Percentiles rank a stretch among this genome's conserved stretches.
Conservation (phyloP, 2,113 vertebrate species). For the Pterocles burchelli region DNA sequence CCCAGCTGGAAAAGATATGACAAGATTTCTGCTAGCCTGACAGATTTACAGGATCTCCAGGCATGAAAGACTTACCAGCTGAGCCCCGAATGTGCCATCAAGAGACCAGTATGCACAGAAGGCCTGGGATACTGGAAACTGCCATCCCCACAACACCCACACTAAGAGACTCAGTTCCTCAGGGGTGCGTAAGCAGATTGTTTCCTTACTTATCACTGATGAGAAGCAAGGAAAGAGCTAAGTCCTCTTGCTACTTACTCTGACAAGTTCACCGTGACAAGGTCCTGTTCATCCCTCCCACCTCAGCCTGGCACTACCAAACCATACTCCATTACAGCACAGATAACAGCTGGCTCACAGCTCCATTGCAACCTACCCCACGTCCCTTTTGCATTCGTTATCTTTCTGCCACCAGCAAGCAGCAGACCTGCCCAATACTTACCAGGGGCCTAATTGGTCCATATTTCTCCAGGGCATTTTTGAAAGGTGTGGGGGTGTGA, state of each 20-base stretch:
- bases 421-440: not conserved
- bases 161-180: not conserved
- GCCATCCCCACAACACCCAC: not conserved
- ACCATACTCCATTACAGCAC: not conserved
- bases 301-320: not conserved
- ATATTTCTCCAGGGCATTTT: constrained; percentile 96
- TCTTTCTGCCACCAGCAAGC: not conserved
- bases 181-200: not conserved
- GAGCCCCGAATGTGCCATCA: not conserved
- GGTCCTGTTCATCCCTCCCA: not conserved
- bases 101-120: not conserved
- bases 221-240: not conserved
- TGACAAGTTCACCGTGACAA: not conserved
- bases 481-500: constrained; percentile 94
- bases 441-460: constrained; percentile 91
- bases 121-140: not conserved
- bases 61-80: not conserved
- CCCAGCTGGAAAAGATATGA: not conserved
- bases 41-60: not conserved
- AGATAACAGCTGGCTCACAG: not conserved
- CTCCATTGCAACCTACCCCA: not conserved
- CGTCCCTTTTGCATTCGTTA: fast-evolving
- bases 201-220: not conserved
- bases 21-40: not conserved
- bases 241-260: not conserved